Evolutionary conservation across 2,113 vertebrate species (phyloP), one percentile per base, ranked within the genome.

Genomic region (Ceuthmochares aereus): DNA sequence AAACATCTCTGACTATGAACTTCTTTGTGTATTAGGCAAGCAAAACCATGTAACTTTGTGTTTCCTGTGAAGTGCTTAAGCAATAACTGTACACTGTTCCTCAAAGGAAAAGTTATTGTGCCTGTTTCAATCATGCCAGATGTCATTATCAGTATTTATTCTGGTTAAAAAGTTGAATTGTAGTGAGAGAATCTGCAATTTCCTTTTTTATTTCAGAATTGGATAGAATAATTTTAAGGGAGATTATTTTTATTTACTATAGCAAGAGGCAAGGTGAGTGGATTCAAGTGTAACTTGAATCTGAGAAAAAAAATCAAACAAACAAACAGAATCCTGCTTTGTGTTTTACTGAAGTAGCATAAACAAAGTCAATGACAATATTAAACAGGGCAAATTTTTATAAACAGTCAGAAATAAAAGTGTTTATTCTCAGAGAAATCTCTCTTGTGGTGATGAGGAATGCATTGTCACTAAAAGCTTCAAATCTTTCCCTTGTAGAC

Each of bases 1-100:
- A 7, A 13, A 66, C 16, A 30, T 59, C 32, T 84, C 58, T 68
- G 66, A 52, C 32, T 59, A 36, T 64, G 93, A 76, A 94, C 36
- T 40, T 93, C 77, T 66, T 74, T 26, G 26, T 59, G 19, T 43
- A 90, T 96, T 94, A 96, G 87, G 96, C 93, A 97, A 97, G 92
- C 30, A 93, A 94, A 88, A 40, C 15, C 37, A 54, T 43, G 78
- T 75, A 93, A 91, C 76, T 88, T 76, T 56, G 62, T 58, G 70
- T 88, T 96, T 94, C 78, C 66, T 88, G 60, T 67, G 73, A 69
- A 58, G 34, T 42, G 5, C 37, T 95, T 93, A 91, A 94, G 95
- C 72, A 97, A 96, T 75, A 94, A 97, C 95, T 91, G 77, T 34
- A 69, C 45, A 80, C n/a, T 78, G 34, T 55, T 89, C 60, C 80